Evolutionary conservation across 2,113 vertebrate species (phyloP).

Genomic region (Ibidorhyncha struthersii): DNA sequence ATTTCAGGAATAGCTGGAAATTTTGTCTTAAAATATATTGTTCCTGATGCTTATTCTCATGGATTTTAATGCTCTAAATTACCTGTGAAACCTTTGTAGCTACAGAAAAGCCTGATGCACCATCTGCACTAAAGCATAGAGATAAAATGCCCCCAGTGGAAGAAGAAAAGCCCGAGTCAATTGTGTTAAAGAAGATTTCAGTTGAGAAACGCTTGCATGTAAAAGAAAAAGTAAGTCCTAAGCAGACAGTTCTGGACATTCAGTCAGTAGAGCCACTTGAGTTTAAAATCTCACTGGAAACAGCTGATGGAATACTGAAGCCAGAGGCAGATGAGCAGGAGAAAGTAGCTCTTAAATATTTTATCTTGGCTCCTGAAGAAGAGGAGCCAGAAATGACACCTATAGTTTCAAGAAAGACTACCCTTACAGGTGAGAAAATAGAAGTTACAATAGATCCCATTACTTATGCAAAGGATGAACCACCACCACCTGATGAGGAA

Average conservation of each 20-base stretch:
- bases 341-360: constrained; percentile 18
- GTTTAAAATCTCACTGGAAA: constrained; percentile 44
- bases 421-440: not conserved
- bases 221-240: constrained; percentile 63
- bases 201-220: constrained; percentile 63
- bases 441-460: not conserved
- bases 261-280: constrained; percentile 60
- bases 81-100: constrained; percentile 77
- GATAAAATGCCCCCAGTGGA: constrained; percentile 71
- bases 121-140: constrained; percentile 75
- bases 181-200: constrained; percentile 67
- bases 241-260: constrained; percentile 58
- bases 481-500: not conserved
- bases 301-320: constrained; percentile 39
- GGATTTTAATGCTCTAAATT: constrained; percentile 66
- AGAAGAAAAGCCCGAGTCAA: constrained; percentile 59
- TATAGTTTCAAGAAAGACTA: not conserved
- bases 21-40: constrained; percentile 22
- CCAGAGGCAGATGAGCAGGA: not conserved
- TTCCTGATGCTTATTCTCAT: constrained; percentile 22
- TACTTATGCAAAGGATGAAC: not conserved
- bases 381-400: not conserved
- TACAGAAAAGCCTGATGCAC: constrained; percentile 73
- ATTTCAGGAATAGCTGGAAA: constrained; percentile 48
- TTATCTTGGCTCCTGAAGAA: constrained; percentile 19